phyloP scores from a whole-genome alignment of 2,113 vertebrate species.

The Vulpes lagopus region DNA sequence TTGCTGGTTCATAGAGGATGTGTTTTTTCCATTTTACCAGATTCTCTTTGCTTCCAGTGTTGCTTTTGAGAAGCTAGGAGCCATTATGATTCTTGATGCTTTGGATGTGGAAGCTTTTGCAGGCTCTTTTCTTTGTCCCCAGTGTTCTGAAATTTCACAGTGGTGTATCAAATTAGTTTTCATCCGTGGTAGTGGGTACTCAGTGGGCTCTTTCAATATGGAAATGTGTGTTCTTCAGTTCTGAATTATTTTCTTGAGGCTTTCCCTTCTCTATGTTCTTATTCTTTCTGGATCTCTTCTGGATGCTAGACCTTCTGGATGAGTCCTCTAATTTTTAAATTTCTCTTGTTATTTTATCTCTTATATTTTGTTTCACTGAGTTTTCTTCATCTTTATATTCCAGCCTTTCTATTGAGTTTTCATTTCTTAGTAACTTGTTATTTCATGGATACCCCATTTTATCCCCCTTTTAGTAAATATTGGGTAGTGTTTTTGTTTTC shows the following conservation, averaged over 20 bases:
- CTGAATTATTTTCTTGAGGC: background rate
- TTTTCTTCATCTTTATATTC: background rate
- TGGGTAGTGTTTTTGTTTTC: background rate
- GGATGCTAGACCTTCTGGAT: background rate
- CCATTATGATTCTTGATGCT: background rate
- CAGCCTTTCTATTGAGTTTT: background rate
- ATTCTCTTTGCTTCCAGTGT: background rate
- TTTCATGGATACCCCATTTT: background rate
- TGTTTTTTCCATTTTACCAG: background rate
- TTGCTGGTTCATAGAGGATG: background rate
- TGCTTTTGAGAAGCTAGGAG: background rate
- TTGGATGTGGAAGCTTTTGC: background rate
- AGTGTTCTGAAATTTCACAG: background rate
- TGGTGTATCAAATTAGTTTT: background rate
- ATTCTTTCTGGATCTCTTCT: background rate
- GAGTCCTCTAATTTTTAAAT: background rate
- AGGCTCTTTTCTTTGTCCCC: background rate
- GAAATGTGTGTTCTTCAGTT: background rate
- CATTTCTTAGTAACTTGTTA: background rate
- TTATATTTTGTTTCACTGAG: background rate
- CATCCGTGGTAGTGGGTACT: background rate
- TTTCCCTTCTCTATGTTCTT: background rate
- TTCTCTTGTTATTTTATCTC: background rate
- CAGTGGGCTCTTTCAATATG: background rate
- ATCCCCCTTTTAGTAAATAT: background rate